Evolutionary conservation across 2,888 invertebrate genomes (phyloP), one percentile per base, ranked within the genome.

Genomic region (Netelia inedita): DNA sequence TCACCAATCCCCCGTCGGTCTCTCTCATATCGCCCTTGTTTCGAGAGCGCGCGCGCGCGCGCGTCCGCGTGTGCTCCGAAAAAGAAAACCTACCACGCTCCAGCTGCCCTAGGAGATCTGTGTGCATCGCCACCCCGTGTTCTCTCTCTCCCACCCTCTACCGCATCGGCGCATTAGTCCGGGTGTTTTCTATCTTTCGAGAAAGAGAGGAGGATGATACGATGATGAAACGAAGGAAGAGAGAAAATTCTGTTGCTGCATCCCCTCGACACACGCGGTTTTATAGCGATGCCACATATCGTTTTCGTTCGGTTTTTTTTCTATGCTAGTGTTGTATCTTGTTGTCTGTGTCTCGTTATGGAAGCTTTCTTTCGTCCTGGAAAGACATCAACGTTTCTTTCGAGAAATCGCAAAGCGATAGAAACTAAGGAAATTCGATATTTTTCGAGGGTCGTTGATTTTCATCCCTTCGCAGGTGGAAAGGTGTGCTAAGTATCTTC

Each of bases 121-220:
- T 86, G 85, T 86, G 85, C 88, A 87, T 82, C 83, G 85, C 87
- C 87, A 87, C 88, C 86, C 88, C 87, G 87, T 86, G 76, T 87
- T 83, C 84, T 85, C 87, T 83, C 86, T 85, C 72, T 84, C 87
- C 72, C 83, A 75, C 79, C 69, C 87, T 79, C 82, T 83, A 66
- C 73, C 57, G 66, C 76, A 68, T 55, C 57, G 68, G 68, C 21
- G 19, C 71, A 61, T 79, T 69, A 68, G 59, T 61, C 73, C 78
- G 78, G 46, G 61, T 75, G 65, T 63, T 79, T 72, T 82, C 81
- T 80, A 16, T 57, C 78, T 57, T 43, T 50, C 63, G 53, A 41
- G 63, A 61, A 16, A 23, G 41, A 50, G 59, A 41, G 57, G n/a
- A 65, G 23, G 59, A 57, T 59, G 9, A 28, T 28, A 5, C 5